A percentile compares a stretch with the other conserved stretches of the same genome.
Evolutionary conservation across 2,888 invertebrate species (phyloP).

Genomic region (Hofmannophila pseudospretella): DNA sequence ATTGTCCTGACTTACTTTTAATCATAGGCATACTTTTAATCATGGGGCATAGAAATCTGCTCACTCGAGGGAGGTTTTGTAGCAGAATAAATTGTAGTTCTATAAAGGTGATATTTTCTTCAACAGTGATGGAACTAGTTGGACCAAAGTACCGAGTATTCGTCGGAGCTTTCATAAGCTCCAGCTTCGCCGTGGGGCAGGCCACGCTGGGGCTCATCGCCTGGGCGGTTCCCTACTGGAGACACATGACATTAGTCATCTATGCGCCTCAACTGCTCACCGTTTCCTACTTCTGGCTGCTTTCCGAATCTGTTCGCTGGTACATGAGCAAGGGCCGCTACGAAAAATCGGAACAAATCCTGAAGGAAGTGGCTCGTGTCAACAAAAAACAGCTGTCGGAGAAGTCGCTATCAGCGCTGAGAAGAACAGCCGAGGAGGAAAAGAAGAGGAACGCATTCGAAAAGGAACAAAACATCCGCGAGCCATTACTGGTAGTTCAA

Average conservation of each 20-base stretch:
- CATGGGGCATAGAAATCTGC: too few relatives aligned
- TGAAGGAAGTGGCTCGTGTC: constrained; percentile 78
- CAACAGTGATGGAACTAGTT: constrained; percentile 84
- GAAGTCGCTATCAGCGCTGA: constrained; percentile 38
- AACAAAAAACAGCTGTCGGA: constrained; percentile 66
- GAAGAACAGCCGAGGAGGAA: constrained; percentile 34
- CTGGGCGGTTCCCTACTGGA: constrained; percentile 83
- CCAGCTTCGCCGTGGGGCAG: constrained; percentile 84
- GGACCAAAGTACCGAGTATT: constrained; percentile 83
- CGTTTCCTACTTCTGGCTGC: constrained; percentile 79
- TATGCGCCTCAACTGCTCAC: constrained; percentile 82
- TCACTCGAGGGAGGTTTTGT: too few relatives aligned
- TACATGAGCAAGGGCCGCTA: constrained; percentile 82
- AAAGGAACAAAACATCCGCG: constrained; percentile 50
- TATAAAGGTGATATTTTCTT: too few relatives aligned
- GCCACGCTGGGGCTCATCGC: constrained; percentile 81
- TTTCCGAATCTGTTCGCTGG: constrained; percentile 86
- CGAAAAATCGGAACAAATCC: constrained; percentile 79
- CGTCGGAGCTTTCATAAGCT: constrained; percentile 82
- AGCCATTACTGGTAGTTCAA: constrained; percentile 48
- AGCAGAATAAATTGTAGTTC: too few relatives aligned
- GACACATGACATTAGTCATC: constrained; percentile 78
- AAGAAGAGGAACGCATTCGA: constrained; percentile 25
- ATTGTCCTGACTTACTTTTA: too few relatives aligned
- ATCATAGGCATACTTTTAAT: too few relatives aligned